Base-by-base conservation (phyloP, 2,797 vertebrate species). In the Myotis pilosus region DNA sequence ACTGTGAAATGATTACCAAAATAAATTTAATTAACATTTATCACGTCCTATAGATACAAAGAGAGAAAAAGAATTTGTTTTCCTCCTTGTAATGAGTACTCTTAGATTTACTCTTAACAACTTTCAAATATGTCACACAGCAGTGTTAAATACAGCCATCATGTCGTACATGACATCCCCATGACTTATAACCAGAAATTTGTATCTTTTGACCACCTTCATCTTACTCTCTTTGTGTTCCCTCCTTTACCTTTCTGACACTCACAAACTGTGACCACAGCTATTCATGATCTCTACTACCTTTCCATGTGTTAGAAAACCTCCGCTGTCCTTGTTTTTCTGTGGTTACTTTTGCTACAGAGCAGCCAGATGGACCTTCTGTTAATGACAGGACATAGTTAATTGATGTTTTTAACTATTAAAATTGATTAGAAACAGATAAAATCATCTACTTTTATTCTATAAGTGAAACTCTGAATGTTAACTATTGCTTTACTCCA, bases 341-440 rank as follows among this genome's bases (percentile, higher is more conserved):
- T 82, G 66, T 78, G 60, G 78, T 76, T 88, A 94, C 72, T 88
- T 96, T 91, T 92, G 80, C 62, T 55, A 11, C 20, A 49, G 66
- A 95, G 66, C 51, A 94, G 64, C 88, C 91, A 96, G 95, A 90
- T 93, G 93, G 89, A 38, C 75, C 41, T 60, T 95, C 92, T 91
- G 55, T 87, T 83, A 94, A 88, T 2, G 55, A 89, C 44, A 49
- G 47, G 93, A 69, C 62, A 95, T 83, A 95, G 93, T 78, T 53
- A 89, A 96, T 95, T 85, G 93, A n/a, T 87, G 12, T 60, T 97
- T 85, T 53, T 85, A 89, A 90, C 83, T 93, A 78, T 92, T 76
- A 96, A 92, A 81, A 68, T 92, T 53, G 1, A 51, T 88, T 66
- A 87, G 30, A 68, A 87, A 75, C 47, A 89, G 93, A 88, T 90